Percentiles rank a stretch among this genome's conserved stretches.
These are phyloP conservation scores for Ammodytes marinus DNA, from an alignment of 2,113 vertebrate species.

Conservation along the genomic window DNA sequence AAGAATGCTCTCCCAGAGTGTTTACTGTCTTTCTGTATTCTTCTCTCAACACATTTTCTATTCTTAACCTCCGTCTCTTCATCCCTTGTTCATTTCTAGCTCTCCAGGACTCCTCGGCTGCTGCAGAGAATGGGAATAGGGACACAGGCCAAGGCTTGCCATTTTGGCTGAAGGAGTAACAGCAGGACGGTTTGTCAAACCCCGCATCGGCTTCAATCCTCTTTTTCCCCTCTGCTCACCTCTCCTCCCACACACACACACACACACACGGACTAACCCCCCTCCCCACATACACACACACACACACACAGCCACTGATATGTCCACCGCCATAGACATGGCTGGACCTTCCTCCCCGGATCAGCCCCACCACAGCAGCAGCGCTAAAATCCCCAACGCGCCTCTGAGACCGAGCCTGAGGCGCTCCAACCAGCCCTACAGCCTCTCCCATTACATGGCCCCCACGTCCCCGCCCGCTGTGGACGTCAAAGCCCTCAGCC, in stretches of 20 bases:
- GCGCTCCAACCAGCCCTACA: conserved; percentile 89
- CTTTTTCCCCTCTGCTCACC: conserved; percentile 56
- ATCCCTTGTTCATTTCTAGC: conserved; percentile 74
- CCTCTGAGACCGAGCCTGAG: conserved; percentile 97
- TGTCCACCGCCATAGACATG: conserved; percentile 87
- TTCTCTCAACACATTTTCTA: conserved; percentile 67
- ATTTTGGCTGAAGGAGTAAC: conserved; percentile 82
- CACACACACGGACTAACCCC: conserved; percentile 67
- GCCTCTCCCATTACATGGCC: conserved; percentile 92
- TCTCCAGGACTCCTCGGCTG: conserved; percentile 79
- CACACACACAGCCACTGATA: conserved; percentile 75
- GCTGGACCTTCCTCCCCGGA: conserved; percentile 88
- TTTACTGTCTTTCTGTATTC: conserved; percentile 65
- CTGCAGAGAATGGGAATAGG: conserved; percentile 85
- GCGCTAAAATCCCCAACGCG: conserved; percentile 96
- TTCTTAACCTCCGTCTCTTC: conserved; percentile 81
- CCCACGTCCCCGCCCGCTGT: conserved; percentile 72
- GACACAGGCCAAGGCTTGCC: conserved; percentile 82
- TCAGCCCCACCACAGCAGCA: conserved; percentile 94
- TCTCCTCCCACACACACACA: conserved; percentile 60
- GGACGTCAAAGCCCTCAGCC: conserved; percentile 92
- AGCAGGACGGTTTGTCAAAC: conserved; percentile 82
- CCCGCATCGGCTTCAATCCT: conserved; percentile 73
- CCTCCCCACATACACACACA: conserved; percentile 49
- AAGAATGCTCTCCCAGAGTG: conserved; percentile 28